These are phyloP conservation scores for Isotomurus palustris DNA, from an alignment of 2,888 invertebrate genomes.

Conservation along the genomic window DNA sequence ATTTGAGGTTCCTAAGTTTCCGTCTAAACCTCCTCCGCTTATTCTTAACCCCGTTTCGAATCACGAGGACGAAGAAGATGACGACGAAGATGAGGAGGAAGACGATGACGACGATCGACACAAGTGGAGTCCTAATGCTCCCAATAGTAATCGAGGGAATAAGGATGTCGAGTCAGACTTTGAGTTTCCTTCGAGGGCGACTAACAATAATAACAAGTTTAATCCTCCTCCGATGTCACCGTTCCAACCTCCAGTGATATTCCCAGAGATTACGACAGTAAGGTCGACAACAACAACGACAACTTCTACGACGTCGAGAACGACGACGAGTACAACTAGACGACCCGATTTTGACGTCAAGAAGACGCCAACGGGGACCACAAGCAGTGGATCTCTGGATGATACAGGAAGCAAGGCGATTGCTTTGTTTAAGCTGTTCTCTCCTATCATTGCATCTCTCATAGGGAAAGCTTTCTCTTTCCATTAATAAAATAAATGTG, in stretches of 20 bases:
- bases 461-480: conserved; percentile 44
- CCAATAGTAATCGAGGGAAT: not conserved
- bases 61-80: conserved; percentile 24
- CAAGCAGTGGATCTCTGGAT: conserved; percentile 29
- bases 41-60: conserved; percentile 25
- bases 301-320: too few species aligned
- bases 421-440: conserved; percentile 45
- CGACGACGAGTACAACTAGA: conserved; percentile 25
- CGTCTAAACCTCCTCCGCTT: conserved; percentile 33
- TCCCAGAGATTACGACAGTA: conserved; percentile 18
- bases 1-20: conserved; percentile 35
- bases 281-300: conserved; percentile 16
- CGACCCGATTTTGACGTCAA: conserved; percentile 20
- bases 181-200: conserved; percentile 20
- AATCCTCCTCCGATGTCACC: conserved; percentile 19
- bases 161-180: conserved; percentile 18
- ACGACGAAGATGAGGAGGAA: conserved; percentile 27
- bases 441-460: conserved; percentile 43
- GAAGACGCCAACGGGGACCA: conserved; percentile 12
- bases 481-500: conserved; percentile 15
- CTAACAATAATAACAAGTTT: too few species aligned
- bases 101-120: conserved; percentile 16
- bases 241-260: conserved; percentile 6
- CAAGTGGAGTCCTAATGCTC: conserved; percentile 17
- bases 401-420: conserved; percentile 39